Evolutionary conservation across 2,888 invertebrate genomes (phyloP), one percentile per base, ranked within the genome.

Genomic region (Sinodicranocentrus sp.): DNA sequence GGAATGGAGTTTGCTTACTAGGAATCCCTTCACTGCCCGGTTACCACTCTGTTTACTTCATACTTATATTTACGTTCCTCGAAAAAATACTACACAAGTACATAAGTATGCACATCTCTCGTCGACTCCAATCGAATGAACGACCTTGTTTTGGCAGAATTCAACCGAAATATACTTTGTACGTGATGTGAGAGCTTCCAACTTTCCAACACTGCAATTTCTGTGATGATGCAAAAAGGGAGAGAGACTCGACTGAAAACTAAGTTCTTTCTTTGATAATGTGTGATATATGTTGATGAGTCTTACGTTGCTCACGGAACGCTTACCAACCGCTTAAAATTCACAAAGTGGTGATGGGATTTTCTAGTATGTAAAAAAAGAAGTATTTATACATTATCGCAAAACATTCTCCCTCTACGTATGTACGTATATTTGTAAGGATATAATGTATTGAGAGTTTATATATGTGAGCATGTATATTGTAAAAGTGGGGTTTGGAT

Each of bases 131-230:
- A 48, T 44, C 33, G 39, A 54, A 71, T 65, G 54, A 79, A 79
- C 72, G 72, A 72, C 79, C 79, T 79, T 79, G 79, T 79, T 79
- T 79, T 79, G 79, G 72, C 79, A 79, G 17, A 65, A 72, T 25
- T 43, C 39, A 57, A 73, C 72, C 72, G 61, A 71, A 73, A 73
- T 73, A 73, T 73, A 73, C 72, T 59, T 57, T 73, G 72, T 73
- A 61, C 72, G 72, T 73, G 72, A 73, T 73, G 57, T 73, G 25
- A n/a, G 21, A 59, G 33, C 17, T 48, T 71, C 8, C 28, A 54
- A 71, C 67, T 19, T n/a, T 25, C 23, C 21, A 23, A 3, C 68
- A 25, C 68, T 23, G 13, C 17, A 33, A 25, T 68, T 48, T 67
- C 19, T 68, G 33, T 19, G 48, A 25, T 28, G 65, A 48, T 63